Evolutionary conservation across 2,888 invertebrate genomes (phyloP), one percentile per base, ranked within the genome.

Genomic region (Petrophora chlorosata): DNA sequence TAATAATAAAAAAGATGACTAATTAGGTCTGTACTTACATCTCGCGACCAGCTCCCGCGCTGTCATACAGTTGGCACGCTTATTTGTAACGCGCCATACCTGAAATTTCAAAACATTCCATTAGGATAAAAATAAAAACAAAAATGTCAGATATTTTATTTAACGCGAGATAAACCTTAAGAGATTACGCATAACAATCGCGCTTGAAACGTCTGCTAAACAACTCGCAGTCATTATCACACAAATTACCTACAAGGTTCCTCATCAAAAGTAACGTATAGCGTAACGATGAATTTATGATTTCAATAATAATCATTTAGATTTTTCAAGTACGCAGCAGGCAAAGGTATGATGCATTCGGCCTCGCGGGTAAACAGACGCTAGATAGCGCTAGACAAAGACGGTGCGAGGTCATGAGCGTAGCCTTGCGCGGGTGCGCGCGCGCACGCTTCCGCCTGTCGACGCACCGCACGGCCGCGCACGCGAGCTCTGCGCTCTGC

Each of bases 381-480:
- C 70, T 86, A 88, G 88, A 88, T 87, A 87, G 85, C 78, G 79
- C 85, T 88, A 89, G 89, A 89, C 89, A 89, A 88, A 89, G 88
- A 87, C 88, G 84, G 79, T 65, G 86, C 89, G 89, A 89, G 89
- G 89, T 89, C 89, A 88, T 80, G 89, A 89, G 87, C 88, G 84
- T 79, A 89, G 89, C 89, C 88, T 89, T 89, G 89, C 79, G 85
- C 85, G 84, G 81, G 85, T 82, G 85, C 82, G 83, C 80, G 78
- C 72, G 78, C 83, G 78, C 76, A 72, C 79, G 82, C 85, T 85
- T 85, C 86, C 87, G 86, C 87, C 84, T 86, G 79, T 81, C 82
- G 81, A 79, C 77, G 76, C 53, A 38, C 30, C 13, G 28, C 35
- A 65, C 58, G 63, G 70, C 56, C 55, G 61, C 68, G 64, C 67